Base-by-base conservation (phyloP, 2,888 invertebrate genomes). In the Ptychoptera albimana region DNA sequence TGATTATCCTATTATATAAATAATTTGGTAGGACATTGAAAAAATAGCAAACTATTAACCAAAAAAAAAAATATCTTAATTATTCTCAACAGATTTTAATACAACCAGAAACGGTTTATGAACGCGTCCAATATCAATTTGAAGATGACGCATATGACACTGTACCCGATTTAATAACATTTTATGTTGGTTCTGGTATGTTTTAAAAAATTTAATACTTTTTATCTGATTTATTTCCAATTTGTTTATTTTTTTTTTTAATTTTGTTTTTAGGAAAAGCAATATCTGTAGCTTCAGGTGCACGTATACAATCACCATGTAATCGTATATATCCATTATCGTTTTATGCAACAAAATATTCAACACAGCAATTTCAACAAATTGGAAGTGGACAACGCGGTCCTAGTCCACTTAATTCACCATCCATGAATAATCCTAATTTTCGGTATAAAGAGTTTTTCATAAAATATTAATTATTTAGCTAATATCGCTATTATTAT, bases 61-160 rank as follows among this genome's bases (percentile, higher is more conserved):
- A n/a, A n/a, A n/a, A n/a, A n/a, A n/a, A n/a, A n/a, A n/a, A n/a
- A n/a, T n/a, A n/a, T n/a, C n/a, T n/a, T n/a, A n/a, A n/a, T n/a
- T n/a, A n/a, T n/a, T n/a, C n/a, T n/a, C n/a, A n/a, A 51, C 59
- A 86, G 86, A 78, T 84, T 49, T 73, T 85, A 2, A 73, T 87
- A 2, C 87, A 89, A 57, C 86, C 87, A 0, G 86, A 89, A 55
- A 91, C 91, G 0, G 88, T 91, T 6, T 92, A 92, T 63, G 89
- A 92, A 64, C 72, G 85, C 52, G 81, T 89, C 30, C 88, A 92
- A 60, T 94, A 85, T 61, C 87, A 89, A 58, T 91, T 94, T 60
- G 94, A 94, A 64, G 91, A 91, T 57, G 88, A 91, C 60, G 81
- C 86, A 1, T 94, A 91, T 58, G 88, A 88, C 58, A 89, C 89